phyloP scores from a whole-genome alignment of 2,113 vertebrate genomes.

The Suncus etruscus region DNA sequence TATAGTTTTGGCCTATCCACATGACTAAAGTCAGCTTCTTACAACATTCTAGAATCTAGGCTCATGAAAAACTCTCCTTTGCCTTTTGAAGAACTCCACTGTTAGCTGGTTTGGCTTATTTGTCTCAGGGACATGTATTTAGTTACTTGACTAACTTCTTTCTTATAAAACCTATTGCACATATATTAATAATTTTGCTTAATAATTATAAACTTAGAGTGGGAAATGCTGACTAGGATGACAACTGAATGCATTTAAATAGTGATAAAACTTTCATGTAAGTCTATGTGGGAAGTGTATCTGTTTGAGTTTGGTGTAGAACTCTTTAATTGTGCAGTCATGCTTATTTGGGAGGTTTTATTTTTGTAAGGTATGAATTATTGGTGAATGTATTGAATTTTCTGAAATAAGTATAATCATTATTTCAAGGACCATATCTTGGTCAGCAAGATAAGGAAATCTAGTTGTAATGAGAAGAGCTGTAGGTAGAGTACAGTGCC shows the following conservation, averaged over 20 bases:
- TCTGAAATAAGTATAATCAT: not conserved
- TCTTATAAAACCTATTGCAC: constrained; percentile 49
- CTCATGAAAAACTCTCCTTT: not conserved
- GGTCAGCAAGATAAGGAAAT: not conserved
- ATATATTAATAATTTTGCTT: constrained; percentile 7
- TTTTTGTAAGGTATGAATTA: not conserved
- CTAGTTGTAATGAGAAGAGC: not conserved
- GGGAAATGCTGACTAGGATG: constrained; percentile 7
- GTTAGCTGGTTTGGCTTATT: not conserved
- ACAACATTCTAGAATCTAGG: not conserved
- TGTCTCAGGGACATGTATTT: constrained; percentile 1
- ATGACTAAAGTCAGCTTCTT: not conserved
- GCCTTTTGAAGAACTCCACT: not conserved
- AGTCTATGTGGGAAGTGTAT: not conserved
- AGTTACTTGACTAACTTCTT: constrained; percentile 51
- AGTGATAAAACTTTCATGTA: constrained; percentile 6
- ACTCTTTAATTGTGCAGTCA: not conserved
- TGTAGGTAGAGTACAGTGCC: not conserved
- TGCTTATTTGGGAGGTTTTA: not conserved
- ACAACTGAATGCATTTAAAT: constrained; percentile 25
- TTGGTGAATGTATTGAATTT: not conserved
- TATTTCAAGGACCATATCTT: not conserved
- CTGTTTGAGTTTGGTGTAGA: constrained; percentile 9
- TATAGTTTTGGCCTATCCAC: fast-evolving
- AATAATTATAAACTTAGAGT: constrained; percentile 16